Base-by-base conservation (phyloP, 2,797 vertebrate species). In the Botia almorhae region DNA sequence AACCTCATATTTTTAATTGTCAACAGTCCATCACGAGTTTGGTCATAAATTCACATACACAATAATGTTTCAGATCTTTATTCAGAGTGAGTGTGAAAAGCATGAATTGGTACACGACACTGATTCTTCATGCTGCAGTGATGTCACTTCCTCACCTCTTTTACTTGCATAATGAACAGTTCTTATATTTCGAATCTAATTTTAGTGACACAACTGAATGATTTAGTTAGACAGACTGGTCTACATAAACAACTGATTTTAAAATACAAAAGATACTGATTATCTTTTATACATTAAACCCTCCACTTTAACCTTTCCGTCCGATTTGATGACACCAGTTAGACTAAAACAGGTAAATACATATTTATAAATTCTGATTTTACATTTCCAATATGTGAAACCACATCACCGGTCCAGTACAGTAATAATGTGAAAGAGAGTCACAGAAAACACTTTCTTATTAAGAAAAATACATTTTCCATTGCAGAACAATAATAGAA, bases 381-480 rank as follows among this genome's bases (percentile, higher is more conserved):
- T 26, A 26, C 2, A 7, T 78, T 11, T 29, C 29, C 29, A 29
- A 29, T 23, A 55, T 77, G 17, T 78, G 68, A 64, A 84, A 76
- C 55, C 4, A 65, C 36, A 72, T 73, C 46, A 69, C 46, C 69
- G 58, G 80, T 77, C 60, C 43, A 46, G 29, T 70, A 83, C 58
- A 80, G 4, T 60, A 21, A 19, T 58, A 21, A 67, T 58, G 29
- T n/a, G 61, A 61, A 84, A 81, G 68, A 81, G 61, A 82, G 56
- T 21, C 36, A 65, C 11, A 83, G 83, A 85, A 21, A 83, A 55
- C 56, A 84, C 73, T 67, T 85, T 89, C 79, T 87, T 78, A 85
- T 85, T 83, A 84, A 90, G 84, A 85, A 84, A 67, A 86, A 84
- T 65, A 84, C 56, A 80, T 82, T 80, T 80, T 81, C 58, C 83